Percentiles rank a stretch among this genome's conserved stretches.
phyloP scores from a whole-genome alignment of 2,797 vertebrate species.

The Tadarida brasiliensis region DNA sequence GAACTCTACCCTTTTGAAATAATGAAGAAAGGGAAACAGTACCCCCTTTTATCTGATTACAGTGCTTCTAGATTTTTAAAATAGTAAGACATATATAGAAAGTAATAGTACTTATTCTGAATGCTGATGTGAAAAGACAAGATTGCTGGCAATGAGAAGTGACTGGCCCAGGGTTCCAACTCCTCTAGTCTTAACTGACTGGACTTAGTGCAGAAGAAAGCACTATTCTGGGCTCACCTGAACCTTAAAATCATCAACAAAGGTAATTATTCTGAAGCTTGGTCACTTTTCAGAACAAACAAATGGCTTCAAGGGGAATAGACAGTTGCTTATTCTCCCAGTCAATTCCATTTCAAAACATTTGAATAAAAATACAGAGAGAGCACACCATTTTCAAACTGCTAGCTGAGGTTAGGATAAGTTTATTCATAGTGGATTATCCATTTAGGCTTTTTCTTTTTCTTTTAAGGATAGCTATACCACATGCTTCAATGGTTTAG shows the following conservation, averaged over 20 bases:
- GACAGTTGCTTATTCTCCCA: not conserved
- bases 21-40: not conserved
- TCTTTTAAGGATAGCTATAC: not conserved
- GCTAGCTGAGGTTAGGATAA: not conserved
- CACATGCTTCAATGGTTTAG: not conserved
- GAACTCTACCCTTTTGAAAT: not conserved
- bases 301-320: not conserved
- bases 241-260: not conserved
- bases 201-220: not conserved
- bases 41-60: not conserved
- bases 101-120: not conserved
- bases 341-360: not conserved
- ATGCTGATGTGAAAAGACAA: not conserved
- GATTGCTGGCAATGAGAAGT: not conserved
- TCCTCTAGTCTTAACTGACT: not conserved
- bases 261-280: not conserved
- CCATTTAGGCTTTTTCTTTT: not conserved
- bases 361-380: not conserved
- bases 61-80: not conserved
- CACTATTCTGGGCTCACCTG: not conserved
- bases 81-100: not conserved
- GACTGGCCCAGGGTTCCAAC: not conserved
- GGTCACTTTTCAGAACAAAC: constrained; percentile 9
- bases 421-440: constrained; percentile 44
- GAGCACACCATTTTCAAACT: not conserved